phyloP scores from a whole-genome alignment of 2,797 vertebrate species.

The Phoeniculus purpureus region DNA sequence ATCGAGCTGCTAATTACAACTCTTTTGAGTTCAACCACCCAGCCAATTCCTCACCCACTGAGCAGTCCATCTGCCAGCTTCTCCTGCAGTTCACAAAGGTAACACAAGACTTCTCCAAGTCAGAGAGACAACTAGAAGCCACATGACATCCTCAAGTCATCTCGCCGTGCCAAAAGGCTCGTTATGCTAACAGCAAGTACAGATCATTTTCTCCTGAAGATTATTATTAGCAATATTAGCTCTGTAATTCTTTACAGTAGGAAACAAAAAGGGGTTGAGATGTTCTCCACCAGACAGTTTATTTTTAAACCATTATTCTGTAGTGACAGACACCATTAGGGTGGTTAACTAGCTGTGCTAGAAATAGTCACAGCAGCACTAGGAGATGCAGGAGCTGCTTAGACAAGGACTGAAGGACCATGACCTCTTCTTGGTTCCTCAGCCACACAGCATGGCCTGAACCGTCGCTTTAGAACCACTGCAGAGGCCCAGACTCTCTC shows the following conservation, averaged over 20 bases:
- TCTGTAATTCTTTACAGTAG: neutral
- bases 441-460: neutral
- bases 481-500: neutral
- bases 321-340: neutral
- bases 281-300: neutral
- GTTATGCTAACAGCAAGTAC: neutral
- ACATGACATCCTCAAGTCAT: neutral
- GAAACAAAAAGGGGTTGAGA: neutral
- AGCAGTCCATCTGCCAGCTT: neutral
- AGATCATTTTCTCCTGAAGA: neutral
- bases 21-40: too few species aligned
- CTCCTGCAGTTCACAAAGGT: neutral
- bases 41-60: too few species aligned
- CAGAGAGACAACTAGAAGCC: neutral
- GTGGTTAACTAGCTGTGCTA: neutral
- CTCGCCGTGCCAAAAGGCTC: neutral
- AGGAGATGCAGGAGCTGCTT: neutral
- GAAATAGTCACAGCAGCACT: neutral
- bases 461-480: neutral
- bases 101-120: neutral
- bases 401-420: neutral
- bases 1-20: too few species aligned
- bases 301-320: neutral
- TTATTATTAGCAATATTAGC: too few species aligned
- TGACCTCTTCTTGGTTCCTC: neutral